Conservation (phyloP, 2,888 invertebrate genomes). For the Mechanitis messenoides region DNA sequence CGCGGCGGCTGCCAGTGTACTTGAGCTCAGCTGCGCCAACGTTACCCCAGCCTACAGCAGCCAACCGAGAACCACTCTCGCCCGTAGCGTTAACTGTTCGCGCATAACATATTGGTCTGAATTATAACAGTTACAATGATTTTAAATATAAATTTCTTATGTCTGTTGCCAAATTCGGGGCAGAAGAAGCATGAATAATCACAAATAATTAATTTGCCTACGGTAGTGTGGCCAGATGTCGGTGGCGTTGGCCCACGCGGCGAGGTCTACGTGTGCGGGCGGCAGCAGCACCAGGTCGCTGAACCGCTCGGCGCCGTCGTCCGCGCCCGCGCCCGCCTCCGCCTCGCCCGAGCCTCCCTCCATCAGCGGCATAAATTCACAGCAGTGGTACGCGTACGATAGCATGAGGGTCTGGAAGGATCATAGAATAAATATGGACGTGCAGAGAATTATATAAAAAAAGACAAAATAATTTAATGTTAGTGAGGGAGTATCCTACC, state of each 20-base stretch:
- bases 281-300: slow-evolving; percentile 64
- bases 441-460: no score
- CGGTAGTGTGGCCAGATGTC: slow-evolving; percentile 90
- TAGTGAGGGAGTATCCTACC: slow-evolving; percentile 36
- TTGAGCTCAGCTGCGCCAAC: slow-evolving; percentile 34
- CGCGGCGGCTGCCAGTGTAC: slow-evolving; percentile 28
- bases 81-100: slow-evolving; percentile 54
- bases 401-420: slow-evolving; percentile 82
- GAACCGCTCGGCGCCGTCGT: slow-evolving; percentile 43
- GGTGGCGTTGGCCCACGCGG: slow-evolving; percentile 87
- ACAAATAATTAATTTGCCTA: slow-evolving; percentile 41
- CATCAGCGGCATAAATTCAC: slow-evolving; percentile 86
- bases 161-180: no score
- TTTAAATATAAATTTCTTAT: no score
- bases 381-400: slow-evolving; percentile 98
- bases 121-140: no score
- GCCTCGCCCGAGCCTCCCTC: slow-evolving; percentile 79
- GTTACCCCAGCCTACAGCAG: slow-evolving; percentile 27
- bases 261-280: slow-evolving; percentile 69
- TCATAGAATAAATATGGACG: no score
- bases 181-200: no score
- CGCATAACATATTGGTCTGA: neutral
- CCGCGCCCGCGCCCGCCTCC: slow-evolving; percentile 76
- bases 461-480: no score
- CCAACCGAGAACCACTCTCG: slow-evolving; percentile 27